Conservation (phyloP, 2,888 invertebrate species). For the Eugnorisma glareosa region DNA sequence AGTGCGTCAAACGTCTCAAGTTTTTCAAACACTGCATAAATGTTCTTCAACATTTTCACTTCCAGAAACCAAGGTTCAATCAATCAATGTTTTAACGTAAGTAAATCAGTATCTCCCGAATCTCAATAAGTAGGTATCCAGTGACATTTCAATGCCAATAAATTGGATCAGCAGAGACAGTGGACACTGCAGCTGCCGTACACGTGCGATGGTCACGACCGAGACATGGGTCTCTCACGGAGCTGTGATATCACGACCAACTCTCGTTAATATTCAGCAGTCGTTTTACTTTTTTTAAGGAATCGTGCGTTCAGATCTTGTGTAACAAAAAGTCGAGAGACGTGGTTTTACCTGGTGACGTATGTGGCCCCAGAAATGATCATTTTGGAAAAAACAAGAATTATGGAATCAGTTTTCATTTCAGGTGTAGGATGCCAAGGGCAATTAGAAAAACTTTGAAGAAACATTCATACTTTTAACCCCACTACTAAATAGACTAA, state of each 20-base stretch:
- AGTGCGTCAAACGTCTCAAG: constrained; percentile 2
- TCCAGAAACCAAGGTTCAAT: constrained; percentile 27
- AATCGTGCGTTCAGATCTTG: constrained; percentile 47
- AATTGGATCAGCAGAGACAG: constrained; percentile 72
- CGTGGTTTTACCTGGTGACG: neutral
- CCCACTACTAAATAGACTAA: neutral
- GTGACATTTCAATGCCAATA: constrained; percentile 81
- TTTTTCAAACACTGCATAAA: constrained; percentile 8
- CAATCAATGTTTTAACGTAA: constrained; percentile 47
- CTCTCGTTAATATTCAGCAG: constrained; percentile 57
- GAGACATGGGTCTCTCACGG: constrained; percentile 78
- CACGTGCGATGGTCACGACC: constrained; percentile 88
- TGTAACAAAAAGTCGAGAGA: constrained; percentile 31
- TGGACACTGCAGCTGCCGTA: constrained; percentile 72
- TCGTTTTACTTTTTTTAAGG: constrained; percentile 49
- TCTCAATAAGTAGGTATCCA: constrained; percentile 44
- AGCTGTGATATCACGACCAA: constrained; percentile 74
- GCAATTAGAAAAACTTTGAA: neutral
- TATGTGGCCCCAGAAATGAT: neutral
- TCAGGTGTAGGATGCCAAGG: neutral
- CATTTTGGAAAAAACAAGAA: neutral
- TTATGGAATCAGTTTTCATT: constrained; percentile 4
- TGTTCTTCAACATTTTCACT: constrained; percentile 1
- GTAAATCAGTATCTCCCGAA: constrained; percentile 56
- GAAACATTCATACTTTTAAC: neutral